Evolutionary conservation across 2,113 vertebrate genomes (phyloP).

Genomic region (Odocoileus hemionus): DNA sequence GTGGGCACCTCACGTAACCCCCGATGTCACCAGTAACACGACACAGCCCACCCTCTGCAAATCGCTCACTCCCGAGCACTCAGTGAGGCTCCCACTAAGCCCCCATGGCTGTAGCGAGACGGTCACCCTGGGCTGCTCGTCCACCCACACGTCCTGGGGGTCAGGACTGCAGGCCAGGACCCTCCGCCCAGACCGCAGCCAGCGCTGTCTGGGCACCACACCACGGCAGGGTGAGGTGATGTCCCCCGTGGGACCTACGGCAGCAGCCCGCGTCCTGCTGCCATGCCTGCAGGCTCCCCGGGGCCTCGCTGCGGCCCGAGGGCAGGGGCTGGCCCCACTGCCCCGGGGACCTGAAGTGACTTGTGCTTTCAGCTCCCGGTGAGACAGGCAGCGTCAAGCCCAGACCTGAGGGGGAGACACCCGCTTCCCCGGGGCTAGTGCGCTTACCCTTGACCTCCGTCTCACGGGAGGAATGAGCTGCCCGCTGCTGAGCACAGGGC

Average conservation of each 20-base stretch:
- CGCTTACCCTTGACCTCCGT: rapidly evolving
- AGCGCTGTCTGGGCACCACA: rapidly evolving
- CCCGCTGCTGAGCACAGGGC: neutral
- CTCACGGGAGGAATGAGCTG: rapidly evolving
- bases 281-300: rapidly evolving
- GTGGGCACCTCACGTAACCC: neutral
- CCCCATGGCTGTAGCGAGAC: neutral
- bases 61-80: rapidly evolving
- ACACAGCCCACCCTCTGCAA: neutral
- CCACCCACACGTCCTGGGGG: neutral
- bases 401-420: neutral
- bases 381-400: neutral
- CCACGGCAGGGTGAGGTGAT: neutral
- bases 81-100: neutral
- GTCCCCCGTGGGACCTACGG: neutral
- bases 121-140: rapidly evolving
- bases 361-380: neutral
- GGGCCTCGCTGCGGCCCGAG: neutral
- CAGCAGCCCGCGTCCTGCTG: neutral
- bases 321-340: neutral
- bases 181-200: rapidly evolving
- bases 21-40: neutral
- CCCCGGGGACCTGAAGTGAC: too few relatives aligned
- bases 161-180: neutral
- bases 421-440: neutral